Evolutionary conservation across 2,797 vertebrate genomes (phyloP).

Genomic region (Acanthopagrus latus): DNA sequence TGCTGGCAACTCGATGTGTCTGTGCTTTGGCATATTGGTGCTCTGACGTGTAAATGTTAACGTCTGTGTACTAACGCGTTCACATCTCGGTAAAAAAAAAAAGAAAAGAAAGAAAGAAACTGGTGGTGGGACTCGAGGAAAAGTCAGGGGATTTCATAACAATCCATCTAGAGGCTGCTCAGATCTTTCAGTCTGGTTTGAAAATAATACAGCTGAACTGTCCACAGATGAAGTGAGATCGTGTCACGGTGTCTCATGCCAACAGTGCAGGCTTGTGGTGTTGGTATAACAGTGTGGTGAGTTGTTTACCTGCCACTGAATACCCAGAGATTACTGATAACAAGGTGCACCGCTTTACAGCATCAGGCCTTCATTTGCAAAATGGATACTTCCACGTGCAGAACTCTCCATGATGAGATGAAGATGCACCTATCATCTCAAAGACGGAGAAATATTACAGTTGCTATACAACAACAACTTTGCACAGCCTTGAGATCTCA

Average conservation of each 20-base stretch:
- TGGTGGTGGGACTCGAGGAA: not conserved
- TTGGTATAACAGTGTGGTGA: not conserved
- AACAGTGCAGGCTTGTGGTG: not conserved
- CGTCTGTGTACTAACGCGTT: not conserved
- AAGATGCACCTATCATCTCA: not conserved
- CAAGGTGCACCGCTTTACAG: conserved; percentile 1
- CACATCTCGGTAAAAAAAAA: not conserved
- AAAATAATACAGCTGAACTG: not conserved
- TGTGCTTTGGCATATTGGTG: too few species aligned
- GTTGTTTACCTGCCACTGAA: conserved; percentile 15
- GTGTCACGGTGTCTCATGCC: not conserved
- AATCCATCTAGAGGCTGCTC: not conserved
- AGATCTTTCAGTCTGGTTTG: not conserved
- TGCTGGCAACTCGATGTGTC: not conserved
- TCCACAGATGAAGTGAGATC: not conserved
- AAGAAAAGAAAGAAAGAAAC: not conserved
- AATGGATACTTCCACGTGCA: not conserved
- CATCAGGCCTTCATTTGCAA: conserved; percentile 2
- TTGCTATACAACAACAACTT: not conserved
- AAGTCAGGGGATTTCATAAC: not conserved
- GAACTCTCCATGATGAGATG: too few species aligned
- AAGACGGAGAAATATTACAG: not conserved
- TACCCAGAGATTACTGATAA: conserved; percentile 5
- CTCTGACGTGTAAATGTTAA: not conserved
- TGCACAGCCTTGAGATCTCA: not conserved